Percentiles rank a stretch among this genome's conserved stretches.
phyloP scores from a whole-genome alignment of 2,113 vertebrate genomes.

The Callospermophilus lateralis region DNA sequence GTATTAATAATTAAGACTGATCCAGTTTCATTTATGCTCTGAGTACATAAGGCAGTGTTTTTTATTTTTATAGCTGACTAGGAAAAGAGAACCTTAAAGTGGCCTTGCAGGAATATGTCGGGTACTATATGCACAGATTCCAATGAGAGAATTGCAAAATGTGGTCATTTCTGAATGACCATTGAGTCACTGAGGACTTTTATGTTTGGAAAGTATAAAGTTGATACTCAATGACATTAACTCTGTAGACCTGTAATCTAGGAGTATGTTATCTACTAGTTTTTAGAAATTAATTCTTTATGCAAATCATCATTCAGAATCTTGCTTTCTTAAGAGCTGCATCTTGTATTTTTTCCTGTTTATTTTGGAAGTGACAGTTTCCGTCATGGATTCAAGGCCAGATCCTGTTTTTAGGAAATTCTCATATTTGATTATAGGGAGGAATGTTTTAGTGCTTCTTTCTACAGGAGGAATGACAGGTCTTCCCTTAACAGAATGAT shows the following conservation, averaged over 20 bases:
- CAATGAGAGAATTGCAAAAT: neutral
- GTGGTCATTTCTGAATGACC: neutral
- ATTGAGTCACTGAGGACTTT: neutral
- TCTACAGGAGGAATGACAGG: neutral
- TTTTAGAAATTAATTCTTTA: conserved; percentile 1
- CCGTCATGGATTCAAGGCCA: conserved; percentile 15
- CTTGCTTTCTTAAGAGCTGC: neutral
- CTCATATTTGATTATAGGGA: neutral
- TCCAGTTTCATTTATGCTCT: conserved; percentile 21
- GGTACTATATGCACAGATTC: neutral
- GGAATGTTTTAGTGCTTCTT: neutral
- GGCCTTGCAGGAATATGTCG: neutral
- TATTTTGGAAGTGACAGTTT: neutral
- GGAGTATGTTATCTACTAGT: neutral
- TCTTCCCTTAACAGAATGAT: neutral
- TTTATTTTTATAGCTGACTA: neutral
- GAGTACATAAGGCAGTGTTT: neutral
- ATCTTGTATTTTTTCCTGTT: neutral
- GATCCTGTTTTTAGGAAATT: neutral
- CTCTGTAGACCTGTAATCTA: neutral
- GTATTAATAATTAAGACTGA: neutral
- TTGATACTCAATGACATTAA: neutral
- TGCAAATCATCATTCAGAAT: neutral
- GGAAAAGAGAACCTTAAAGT: neutral
- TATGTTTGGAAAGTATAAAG: conserved; percentile 14